phyloP scores from a whole-genome alignment of 2,888 invertebrate genomes.

The Boloria euphrosyne region DNA sequence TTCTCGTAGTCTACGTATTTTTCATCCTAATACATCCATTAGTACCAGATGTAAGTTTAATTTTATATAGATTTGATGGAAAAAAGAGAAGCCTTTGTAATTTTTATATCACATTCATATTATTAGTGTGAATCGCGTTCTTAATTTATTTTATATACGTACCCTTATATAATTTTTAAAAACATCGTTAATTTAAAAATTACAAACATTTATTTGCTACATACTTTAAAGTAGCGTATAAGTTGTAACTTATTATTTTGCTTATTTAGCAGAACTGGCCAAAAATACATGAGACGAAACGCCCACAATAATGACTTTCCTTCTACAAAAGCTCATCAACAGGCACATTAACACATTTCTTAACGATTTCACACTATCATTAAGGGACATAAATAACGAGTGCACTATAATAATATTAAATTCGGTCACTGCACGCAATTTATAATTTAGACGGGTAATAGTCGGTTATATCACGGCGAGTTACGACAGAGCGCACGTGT shows the following conservation, averaged over 20 bases:
- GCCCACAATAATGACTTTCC: constrained; percentile 1
- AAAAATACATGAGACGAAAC: constrained; percentile 3
- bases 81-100: too few species aligned
- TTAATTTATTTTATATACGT: too few species aligned
- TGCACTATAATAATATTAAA: constrained; percentile 25
- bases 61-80: too few species aligned
- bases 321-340: not conserved
- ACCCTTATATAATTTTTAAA: too few species aligned
- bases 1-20: too few species aligned
- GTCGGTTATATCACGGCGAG: constrained; percentile 30
- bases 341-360: constrained; percentile 1
- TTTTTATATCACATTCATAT: too few species aligned
- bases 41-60: too few species aligned
- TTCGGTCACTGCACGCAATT: constrained; percentile 27
- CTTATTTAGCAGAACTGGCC: not conserved
- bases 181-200: too few species aligned
- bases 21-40: too few species aligned
- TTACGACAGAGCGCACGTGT: constrained; percentile 41
- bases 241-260: not conserved
- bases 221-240: too few species aligned
- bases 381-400: constrained; percentile 28
- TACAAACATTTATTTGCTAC: too few species aligned
- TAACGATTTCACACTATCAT: constrained; percentile 19
- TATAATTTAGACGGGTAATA: constrained; percentile 33
- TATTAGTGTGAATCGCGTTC: too few species aligned